Conservation (phyloP, 2,113 vertebrate species). For the Porphyrio hochstetteri region DNA sequence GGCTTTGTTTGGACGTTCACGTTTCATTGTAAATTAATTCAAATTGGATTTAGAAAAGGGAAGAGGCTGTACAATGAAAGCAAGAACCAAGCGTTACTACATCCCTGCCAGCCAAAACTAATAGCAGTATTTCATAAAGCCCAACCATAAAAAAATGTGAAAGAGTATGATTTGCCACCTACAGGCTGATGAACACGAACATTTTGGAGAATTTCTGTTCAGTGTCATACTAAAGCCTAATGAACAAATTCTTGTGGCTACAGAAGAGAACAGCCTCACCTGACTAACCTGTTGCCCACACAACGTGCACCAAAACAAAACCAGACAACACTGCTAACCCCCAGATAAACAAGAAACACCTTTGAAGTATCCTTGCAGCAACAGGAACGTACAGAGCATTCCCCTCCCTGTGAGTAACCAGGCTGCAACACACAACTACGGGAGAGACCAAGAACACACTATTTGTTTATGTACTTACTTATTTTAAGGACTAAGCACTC, state of each 20-base stretch:
- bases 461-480: background rate
- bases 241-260: background rate
- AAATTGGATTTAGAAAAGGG: constrained; percentile 66
- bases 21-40: constrained; percentile 70
- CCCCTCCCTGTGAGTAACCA: background rate
- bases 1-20: constrained; percentile 52
- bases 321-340: background rate
- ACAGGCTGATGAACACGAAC: background rate
- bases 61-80: constrained; percentile 24
- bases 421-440: background rate
- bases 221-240: background rate
- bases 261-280: background rate
- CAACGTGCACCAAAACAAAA: background rate
- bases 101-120: background rate
- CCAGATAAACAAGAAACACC: background rate
- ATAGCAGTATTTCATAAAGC: background rate
- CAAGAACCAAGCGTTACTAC: constrained; percentile 27
- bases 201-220: background rate
- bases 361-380: background rate
- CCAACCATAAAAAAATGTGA: background rate
- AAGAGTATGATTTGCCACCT: too few relatives aligned
- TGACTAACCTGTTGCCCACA: background rate
- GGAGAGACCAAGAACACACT: background rate
- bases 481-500: background rate
- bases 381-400: background rate